Evolutionary conservation across 2,113 vertebrate genomes (phyloP).

Genomic region (Danionella cerebrum): DNA sequence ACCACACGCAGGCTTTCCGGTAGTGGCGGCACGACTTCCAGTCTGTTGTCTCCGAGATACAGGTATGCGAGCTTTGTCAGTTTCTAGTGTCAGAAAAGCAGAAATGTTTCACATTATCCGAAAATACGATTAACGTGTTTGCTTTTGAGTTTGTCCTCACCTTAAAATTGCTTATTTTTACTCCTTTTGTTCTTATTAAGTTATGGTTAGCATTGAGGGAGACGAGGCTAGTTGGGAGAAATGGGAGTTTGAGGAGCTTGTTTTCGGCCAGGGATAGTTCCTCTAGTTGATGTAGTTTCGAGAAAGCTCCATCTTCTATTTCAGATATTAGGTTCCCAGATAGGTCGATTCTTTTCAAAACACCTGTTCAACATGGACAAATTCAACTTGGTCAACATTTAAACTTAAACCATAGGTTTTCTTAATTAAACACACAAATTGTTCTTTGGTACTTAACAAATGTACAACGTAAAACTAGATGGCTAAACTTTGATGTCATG

Average conservation of each 20-base stretch:
- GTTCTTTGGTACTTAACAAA: no score
- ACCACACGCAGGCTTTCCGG: constrained; percentile 83
- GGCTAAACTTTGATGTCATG: no score
- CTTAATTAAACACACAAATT: no score
- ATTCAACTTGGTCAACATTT: no score
- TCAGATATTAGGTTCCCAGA: constrained; percentile 81
- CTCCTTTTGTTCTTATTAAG: constrained; percentile 78
- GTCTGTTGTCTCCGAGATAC: constrained; percentile 80
- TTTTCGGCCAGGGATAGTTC: constrained; percentile 85
- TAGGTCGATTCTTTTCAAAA: constrained; percentile 83
- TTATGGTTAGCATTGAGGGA: constrained; percentile 80
- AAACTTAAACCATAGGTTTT: no score
- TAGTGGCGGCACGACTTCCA: constrained; percentile 82
- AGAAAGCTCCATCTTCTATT: constrained; percentile 86
- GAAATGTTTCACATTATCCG: neutral
- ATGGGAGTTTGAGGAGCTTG: constrained; percentile 74
- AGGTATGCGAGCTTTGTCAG: constrained; percentile 76
- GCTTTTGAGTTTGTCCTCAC: constrained; percentile 48
- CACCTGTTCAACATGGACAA: constrained; percentile 56
- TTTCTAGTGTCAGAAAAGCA: constrained; percentile 60
- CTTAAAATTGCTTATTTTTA: constrained; percentile 83
- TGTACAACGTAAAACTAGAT: no score
- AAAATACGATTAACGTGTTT: neutral
- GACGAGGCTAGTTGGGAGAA: constrained; percentile 73
- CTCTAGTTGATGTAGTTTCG: constrained; percentile 75